Base-by-base conservation (phyloP, 1,140 invertebrate species). In the Drosophila orena region DNA sequence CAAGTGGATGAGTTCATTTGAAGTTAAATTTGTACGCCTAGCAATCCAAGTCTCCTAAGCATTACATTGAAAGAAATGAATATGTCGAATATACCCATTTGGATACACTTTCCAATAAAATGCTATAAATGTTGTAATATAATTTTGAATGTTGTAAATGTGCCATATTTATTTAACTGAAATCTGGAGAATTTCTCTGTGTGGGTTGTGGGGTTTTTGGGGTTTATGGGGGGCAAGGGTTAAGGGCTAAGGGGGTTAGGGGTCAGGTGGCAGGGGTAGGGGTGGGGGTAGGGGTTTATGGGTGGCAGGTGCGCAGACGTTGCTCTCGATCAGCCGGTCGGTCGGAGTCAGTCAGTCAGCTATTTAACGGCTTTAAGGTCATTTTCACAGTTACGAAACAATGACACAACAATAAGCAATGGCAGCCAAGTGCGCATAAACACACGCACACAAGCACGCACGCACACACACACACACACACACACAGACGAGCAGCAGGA, bases 291-390 rank as follows among this genome's bases (percentile, higher is more conserved):
- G 58, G 37, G 22, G 47, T 27, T 24, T 3, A 12, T 50, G 58
- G 59, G 17, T 38, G 50, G 38, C 50, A 62, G 68, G 71, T 75
- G 72, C 60, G 72, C 72, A 75, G 72, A 75, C 71, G 53, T 74
- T 55, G 61, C 73, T 69, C 64, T 70, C 56, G 74, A 66, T 52
- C 76, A 69, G 73, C 73, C 73, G 73, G 72, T 72, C 57, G 81
- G 12, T 52, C 52, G 66, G 49, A 71, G 68, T 71, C 68, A 71
- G 64, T 64, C 72, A 85, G 78, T 89, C 79, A 73, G 53, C 81
- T 84, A 89, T 89, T 88, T 79, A 90, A 85, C 72, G 76, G 76
- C 85, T 89, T 89, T 89, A 89, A 89, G 84, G 84, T 89, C 77
- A 90, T 84, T 89, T 76, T 88, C 72, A 89, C 84, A 77, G 80